Base-by-base conservation (phyloP, 2,797 vertebrate genomes). In the Hippopotamyrus pictus region DNA sequence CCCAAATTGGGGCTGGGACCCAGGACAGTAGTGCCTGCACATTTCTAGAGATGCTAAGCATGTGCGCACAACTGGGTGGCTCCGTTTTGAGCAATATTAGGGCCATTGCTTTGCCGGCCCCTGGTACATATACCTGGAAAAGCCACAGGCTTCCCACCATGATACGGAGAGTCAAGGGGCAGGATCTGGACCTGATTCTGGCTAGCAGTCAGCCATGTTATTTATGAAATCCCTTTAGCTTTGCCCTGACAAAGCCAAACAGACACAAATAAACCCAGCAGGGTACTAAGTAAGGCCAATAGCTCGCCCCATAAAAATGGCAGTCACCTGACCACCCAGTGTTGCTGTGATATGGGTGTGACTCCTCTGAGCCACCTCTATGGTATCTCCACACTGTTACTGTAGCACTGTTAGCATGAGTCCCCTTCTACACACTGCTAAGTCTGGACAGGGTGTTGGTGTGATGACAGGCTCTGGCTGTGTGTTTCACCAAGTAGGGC, bases 391-490 rank as follows among this genome's bases (percentile, higher is more conserved):
- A 82, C 19, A 9, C 83, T 51, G 12, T 50, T 50, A n/a, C n/a
- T n/a, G n/a, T n/a, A 86, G 83, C 41, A n/a, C 83, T 14, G 83
- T 50, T 50, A 86, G 83, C 9, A 17, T 17, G 5, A 86, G 83
- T 86, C 83, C 50, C 14, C n/a, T 33, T 53, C 46, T 54, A 25
- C 50, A 54, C 37, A 9, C 41, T 82, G 76, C 33, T 41, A 37
- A 79, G 73, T 44, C 14, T 79, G 73, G 33, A 79, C 14, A 79
- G 33, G 41, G 76, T 82, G 76, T 11, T 33, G 50, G 83, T 48
- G 83, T 51, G 48, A 85, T 50, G 48, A 85, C 83, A 85, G 44
- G 83, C 48, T 85, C 83, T 50, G 48, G 22, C 83, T 85, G 83
- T 85, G 22, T 51, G 48, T 12, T 29, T 54, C 83, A 86, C 50